Evolutionary conservation across 2,888 invertebrate species (phyloP).

Genomic region (Drosophila phalerata): DNA sequence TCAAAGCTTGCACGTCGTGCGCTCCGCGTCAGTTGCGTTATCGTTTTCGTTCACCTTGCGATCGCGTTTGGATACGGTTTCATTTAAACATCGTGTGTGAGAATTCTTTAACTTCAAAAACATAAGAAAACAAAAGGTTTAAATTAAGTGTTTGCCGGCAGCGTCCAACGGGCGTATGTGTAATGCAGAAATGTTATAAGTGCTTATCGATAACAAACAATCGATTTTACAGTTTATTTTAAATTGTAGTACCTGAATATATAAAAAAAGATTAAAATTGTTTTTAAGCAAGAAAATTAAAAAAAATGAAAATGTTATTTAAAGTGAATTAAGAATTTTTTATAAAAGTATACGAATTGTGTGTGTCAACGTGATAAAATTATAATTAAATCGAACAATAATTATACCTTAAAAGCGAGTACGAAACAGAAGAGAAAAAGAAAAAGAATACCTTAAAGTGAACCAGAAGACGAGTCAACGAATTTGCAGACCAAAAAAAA

Average conservation of each 20-base stretch:
- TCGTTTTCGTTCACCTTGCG: conserved; percentile 22
- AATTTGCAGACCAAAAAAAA: conserved; percentile 11
- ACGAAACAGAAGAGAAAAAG: conserved; percentile 10
- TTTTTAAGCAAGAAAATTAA: not conserved
- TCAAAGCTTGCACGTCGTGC: conserved; percentile 74
- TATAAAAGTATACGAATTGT: not conserved
- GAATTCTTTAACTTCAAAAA: conserved; percentile 41
- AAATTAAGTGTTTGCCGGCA: conserved; percentile 30
- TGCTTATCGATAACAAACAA: conserved; percentile 15
- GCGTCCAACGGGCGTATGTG: conserved; percentile 21
- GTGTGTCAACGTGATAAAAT: conserved; percentile 6
- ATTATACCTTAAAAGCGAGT: conserved; percentile 13
- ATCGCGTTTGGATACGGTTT: conserved; percentile 64
- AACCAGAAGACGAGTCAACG: conserved; percentile 14
- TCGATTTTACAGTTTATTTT: conserved; percentile 24
- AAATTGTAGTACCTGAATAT: not conserved
- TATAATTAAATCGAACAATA: conserved; percentile 10
- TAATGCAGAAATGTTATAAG: conserved; percentile 24
- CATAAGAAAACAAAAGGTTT: conserved; percentile 24
- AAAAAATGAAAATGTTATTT: not conserved
- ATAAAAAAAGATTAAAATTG: conserved; percentile 7
- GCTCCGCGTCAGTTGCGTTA: conserved; percentile 21
- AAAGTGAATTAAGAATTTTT: not conserved
- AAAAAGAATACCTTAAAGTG: conserved; percentile 16
- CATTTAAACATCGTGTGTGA: conserved; percentile 32